A percentile compares a stretch with the other conserved stretches of the same genome.
phyloP scores from a whole-genome alignment of 2,888 invertebrate species.

The Chelonus formosanus region DNA sequence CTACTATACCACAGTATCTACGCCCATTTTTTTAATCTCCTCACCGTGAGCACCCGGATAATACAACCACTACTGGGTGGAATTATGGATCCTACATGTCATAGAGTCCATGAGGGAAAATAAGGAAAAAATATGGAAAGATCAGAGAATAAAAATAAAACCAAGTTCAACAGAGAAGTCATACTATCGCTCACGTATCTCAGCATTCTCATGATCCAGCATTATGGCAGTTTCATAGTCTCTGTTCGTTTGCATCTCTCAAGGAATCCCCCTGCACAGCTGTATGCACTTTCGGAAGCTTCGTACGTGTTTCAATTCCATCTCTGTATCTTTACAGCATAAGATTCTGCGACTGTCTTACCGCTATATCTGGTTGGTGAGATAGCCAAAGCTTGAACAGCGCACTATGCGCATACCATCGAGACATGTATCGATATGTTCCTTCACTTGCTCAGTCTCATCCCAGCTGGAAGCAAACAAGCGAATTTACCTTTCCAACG shows the following conservation, averaged over 20 bases:
- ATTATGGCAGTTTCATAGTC: slow-evolving; percentile 15
- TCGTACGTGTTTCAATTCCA: slow-evolving; percentile 31
- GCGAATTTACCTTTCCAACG: slow-evolving; percentile 14
- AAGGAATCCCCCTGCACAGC: background rate
- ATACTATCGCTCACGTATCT: slow-evolving; percentile 11
- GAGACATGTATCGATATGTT: slow-evolving; percentile 9
- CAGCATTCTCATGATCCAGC: background rate
- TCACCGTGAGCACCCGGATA: slow-evolving; percentile 22
- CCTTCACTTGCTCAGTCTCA: background rate
- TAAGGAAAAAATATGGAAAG: background rate
- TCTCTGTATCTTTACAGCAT: slow-evolving; percentile 6
- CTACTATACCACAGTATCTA: slow-evolving; percentile 12
- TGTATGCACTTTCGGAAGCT: slow-evolving; percentile 19
- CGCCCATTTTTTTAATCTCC: slow-evolving; percentile 15
- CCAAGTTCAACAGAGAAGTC: background rate
- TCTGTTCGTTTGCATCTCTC: slow-evolving; percentile 1
- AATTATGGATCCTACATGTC: slow-evolving; percentile 1
- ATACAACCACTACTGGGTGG: slow-evolving; percentile 11
- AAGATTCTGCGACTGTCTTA: slow-evolving; percentile 1
- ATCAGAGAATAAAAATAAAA: slow-evolving; percentile 9
- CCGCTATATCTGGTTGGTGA: slow-evolving; percentile 5
- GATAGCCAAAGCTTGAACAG: slow-evolving; percentile 6
- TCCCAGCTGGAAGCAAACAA: slow-evolving; percentile 24
- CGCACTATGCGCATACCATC: slow-evolving; percentile 1
- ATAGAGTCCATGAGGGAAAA: background rate